phyloP scores from a whole-genome alignment of 2,113 vertebrate genomes.

The Struthidea cinerea region DNA sequence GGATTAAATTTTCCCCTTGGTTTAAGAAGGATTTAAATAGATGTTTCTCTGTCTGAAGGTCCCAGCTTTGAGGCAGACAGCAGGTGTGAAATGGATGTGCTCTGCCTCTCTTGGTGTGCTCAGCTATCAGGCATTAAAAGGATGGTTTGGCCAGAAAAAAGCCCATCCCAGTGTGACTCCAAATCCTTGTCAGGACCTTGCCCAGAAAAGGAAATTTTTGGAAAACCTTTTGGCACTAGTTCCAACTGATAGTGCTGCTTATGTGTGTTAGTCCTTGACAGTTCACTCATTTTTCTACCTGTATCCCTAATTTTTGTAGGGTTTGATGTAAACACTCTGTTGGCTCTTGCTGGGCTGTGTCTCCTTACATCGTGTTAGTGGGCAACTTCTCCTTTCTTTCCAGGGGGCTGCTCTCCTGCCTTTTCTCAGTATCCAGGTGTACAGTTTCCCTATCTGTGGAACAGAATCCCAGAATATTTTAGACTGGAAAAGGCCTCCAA shows the following conservation, averaged over 20 bases:
- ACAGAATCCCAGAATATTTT: not conserved
- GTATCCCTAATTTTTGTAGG: not conserved
- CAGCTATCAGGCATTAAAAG: not conserved
- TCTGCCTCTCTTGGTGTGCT: not conserved
- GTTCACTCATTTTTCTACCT: not conserved
- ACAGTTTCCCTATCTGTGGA: not conserved
- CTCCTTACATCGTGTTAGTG: not conserved
- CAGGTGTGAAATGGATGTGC: not conserved
- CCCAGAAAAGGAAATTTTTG: not conserved
- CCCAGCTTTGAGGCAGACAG: not conserved
- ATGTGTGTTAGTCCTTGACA: not conserved
- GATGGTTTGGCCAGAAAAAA: not conserved
- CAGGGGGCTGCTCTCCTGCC: not conserved
- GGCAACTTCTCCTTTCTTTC: not conserved
- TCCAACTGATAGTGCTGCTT: not conserved
- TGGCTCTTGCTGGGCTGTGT: not conserved
- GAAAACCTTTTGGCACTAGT: not conserved
- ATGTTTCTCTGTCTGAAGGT: not conserved
- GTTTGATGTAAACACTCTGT: not conserved
- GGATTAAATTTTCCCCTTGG: not conserved
- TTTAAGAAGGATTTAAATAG: not conserved
- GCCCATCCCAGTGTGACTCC: fast-evolving
- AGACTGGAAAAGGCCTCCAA: not conserved
- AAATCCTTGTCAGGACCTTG: not conserved
- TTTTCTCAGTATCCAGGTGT: not conserved